These are phyloP conservation scores for Echinops telfairi DNA, from an alignment of 2,113 vertebrate genomes.

Conservation along the genomic window DNA sequence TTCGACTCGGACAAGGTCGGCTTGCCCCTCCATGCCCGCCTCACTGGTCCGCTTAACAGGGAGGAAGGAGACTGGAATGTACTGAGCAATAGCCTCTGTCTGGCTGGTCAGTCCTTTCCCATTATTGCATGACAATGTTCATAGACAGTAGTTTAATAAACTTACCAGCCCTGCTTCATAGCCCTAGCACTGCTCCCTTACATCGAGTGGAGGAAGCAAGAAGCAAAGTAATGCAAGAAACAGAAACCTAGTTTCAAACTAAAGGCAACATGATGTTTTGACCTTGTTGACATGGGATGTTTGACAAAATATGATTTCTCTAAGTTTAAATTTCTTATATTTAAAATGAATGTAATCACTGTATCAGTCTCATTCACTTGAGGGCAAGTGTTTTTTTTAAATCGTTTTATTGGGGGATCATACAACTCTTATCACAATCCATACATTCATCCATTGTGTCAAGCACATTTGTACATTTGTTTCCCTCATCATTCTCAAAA, in stretches of 20 bases:
- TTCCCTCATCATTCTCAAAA: too few species aligned
- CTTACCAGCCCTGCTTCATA: not conserved
- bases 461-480: too few species aligned
- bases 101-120: not conserved
- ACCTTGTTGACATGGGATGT: not conserved
- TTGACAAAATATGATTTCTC: not conserved
- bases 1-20: not conserved
- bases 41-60: not conserved
- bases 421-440: too few species aligned
- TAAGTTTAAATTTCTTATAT: not conserved
- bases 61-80: not conserved
- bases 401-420: too few species aligned
- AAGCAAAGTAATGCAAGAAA: not conserved
- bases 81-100: not conserved
- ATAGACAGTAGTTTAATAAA: not conserved
- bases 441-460: too few species aligned
- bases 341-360: not conserved
- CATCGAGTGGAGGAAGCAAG: not conserved
- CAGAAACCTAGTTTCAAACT: not conserved
- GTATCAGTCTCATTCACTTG: not conserved
- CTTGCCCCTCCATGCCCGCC: not conserved
- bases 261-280: not conserved
- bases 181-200: too few species aligned
- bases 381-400: not conserved
- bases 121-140: not conserved